Evolutionary conservation across 2,888 invertebrate species (phyloP).

Genomic region (Charanyca ferruginea): DNA sequence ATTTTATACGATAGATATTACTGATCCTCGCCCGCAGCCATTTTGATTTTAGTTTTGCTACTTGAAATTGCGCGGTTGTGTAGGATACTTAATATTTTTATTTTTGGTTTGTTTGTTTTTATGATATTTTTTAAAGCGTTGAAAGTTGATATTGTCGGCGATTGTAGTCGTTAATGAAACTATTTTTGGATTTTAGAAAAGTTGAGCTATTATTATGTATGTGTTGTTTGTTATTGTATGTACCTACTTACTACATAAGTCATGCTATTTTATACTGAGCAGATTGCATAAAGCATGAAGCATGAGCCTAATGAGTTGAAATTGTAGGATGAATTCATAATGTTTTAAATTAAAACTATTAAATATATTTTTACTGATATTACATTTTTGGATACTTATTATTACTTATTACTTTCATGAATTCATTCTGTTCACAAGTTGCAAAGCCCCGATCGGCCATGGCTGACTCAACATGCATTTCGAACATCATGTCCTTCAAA

Average conservation of each 20-base stretch:
- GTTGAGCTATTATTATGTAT: constrained; percentile 3
- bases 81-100: constrained; percentile 43
- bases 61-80: constrained; percentile 78
- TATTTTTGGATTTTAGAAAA: constrained; percentile 42
- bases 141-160: constrained; percentile 31
- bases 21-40: constrained; percentile 76
- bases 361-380: too few species aligned
- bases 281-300: too few species aligned
- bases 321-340: too few species aligned
- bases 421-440: background rate
- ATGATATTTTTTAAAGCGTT: constrained; percentile 25
- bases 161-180: constrained; percentile 46
- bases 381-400: background rate
- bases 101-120: constrained; percentile 29
- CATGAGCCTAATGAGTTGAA: too few species aligned
- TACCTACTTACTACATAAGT: too few species aligned
- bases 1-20: constrained; percentile 60
- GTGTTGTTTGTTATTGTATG: background rate
- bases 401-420: too few species aligned
- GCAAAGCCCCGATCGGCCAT: background rate
- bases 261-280: too few species aligned
- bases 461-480: constrained; percentile 26
- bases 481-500: background rate
- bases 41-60: constrained; percentile 87
- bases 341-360: too few species aligned